Percentiles rank a stretch among this genome's conserved stretches.
phyloP scores from a whole-genome alignment of 2,888 invertebrate species.

The Oscheius myriophilus region DNA sequence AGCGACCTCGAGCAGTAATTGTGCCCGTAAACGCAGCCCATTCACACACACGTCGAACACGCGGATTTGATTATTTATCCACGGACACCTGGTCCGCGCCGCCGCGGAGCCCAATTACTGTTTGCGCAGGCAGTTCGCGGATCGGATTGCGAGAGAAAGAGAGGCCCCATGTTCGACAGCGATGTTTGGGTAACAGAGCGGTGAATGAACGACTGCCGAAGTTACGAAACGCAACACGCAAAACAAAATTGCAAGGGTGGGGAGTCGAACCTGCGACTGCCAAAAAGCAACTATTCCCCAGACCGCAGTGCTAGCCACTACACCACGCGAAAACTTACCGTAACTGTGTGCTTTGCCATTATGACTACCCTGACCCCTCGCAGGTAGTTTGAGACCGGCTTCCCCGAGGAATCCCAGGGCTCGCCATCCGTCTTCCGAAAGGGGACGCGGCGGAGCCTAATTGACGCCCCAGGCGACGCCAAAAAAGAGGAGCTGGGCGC shows the following conservation, averaged over 20 bases:
- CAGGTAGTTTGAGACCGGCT: too few species aligned
- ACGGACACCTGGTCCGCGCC: constrained; percentile 7
- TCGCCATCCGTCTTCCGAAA: constrained; percentile 14
- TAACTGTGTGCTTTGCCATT: too few species aligned
- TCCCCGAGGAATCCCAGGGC: too few species aligned
- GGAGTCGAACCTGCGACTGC: too few species aligned
- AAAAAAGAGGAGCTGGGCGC: constrained; percentile 5
- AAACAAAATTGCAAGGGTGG: too few species aligned
- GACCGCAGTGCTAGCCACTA: too few species aligned
- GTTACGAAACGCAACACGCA: too few species aligned
- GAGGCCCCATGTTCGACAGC: neutral
- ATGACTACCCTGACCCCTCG: too few species aligned
- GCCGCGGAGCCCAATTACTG: neutral
- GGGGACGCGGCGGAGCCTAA: constrained; percentile 11
- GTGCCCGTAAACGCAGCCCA: too few species aligned
- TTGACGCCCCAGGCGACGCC: constrained; percentile 22
- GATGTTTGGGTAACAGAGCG: neutral
- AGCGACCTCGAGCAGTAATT: too few species aligned
- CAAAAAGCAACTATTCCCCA: too few species aligned
- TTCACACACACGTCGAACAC: neutral
- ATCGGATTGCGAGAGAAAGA: constrained; percentile 19
- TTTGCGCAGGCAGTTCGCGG: constrained; percentile 26
- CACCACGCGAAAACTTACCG: too few species aligned
- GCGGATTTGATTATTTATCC: constrained; percentile 9
- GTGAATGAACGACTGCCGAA: neutral